These are phyloP conservation scores for Drosophila mayaguana DNA, from an alignment of 2,888 invertebrate genomes.

Conservation along the genomic window DNA sequence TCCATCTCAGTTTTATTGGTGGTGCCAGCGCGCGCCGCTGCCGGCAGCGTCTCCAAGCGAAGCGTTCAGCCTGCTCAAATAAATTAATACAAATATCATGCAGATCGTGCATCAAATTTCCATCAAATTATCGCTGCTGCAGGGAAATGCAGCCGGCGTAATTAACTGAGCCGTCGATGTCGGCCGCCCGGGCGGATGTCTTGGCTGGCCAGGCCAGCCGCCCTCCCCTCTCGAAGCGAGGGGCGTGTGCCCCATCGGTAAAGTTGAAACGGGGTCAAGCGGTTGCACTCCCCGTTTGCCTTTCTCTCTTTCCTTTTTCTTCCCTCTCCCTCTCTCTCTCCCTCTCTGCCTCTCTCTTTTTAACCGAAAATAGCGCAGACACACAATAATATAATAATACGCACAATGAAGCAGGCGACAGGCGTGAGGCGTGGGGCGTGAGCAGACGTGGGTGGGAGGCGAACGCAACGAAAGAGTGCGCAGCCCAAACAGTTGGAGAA, in stretches of 20 bases:
- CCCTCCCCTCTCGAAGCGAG: too few species aligned
- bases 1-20: slow-evolving; percentile 26
- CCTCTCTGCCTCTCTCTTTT: slow-evolving; percentile 8
- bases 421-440: slow-evolving; percentile 14
- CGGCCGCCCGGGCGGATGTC: slow-evolving; percentile 6
- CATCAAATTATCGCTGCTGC: slow-evolving; percentile 35
- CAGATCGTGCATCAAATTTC: slow-evolving; percentile 60
- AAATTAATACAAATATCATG: slow-evolving; percentile 72
- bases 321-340: too few species aligned
- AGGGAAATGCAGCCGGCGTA: slow-evolving; percentile 36
- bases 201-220: too few species aligned
- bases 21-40: slow-evolving; percentile 1
- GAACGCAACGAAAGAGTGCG: slow-evolving; percentile 8
- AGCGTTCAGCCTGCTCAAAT: slow-evolving; percentile 51
- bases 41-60: slow-evolving; percentile 3
- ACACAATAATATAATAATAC: slow-evolving; percentile 66
- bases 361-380: slow-evolving; percentile 74
- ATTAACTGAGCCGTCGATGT: slow-evolving; percentile 36
- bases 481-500: slow-evolving; percentile 23
- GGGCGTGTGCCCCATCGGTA: slow-evolving; percentile 27
- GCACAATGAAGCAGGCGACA: slow-evolving; percentile 7
- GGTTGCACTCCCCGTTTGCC: slow-evolving; percentile 64
- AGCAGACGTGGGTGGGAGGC: slow-evolving; percentile 8
- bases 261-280: slow-evolving; percentile 80
- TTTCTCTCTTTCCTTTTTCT: slow-evolving; percentile 15